Evolutionary conservation across 2,797 vertebrate species (phyloP).

Genomic region (Trachurus trachurus): DNA sequence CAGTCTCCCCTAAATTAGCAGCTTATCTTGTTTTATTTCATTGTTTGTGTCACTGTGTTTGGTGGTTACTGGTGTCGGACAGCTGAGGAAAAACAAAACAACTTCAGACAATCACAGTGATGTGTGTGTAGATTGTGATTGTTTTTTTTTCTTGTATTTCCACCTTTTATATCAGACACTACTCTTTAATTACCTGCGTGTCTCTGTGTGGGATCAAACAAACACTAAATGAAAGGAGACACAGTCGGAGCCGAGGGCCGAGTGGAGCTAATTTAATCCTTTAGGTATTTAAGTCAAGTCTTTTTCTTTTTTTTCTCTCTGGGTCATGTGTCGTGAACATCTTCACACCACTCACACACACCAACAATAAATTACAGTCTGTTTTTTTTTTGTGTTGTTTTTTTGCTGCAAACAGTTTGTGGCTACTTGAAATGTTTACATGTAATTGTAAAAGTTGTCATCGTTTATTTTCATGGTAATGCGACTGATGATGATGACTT

Average conservation of each 20-base stretch:
- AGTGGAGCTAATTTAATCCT: not conserved
- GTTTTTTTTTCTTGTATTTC: not conserved
- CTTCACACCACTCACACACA: not conserved
- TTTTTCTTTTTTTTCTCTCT: not conserved
- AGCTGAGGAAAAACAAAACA: not conserved
- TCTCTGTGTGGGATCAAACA: not conserved
- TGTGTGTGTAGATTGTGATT: not conserved
- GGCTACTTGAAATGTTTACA: slow-evolving; percentile 81
- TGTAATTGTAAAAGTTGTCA: slow-evolving; percentile 28
- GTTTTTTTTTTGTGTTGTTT: not conserved
- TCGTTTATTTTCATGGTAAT: slow-evolving; percentile 9
- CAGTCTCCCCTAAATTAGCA: not conserved
- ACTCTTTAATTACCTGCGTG: not conserved
- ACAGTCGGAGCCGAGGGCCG: not conserved
- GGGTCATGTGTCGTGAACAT: not conserved
- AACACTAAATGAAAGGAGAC: slow-evolving; percentile 24
- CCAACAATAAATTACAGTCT: slow-evolving; percentile 4
- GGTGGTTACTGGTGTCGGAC: not conserved
- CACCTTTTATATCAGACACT: not conserved
- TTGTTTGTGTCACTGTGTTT: not conserved
- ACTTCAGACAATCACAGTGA: slow-evolving; percentile 20
- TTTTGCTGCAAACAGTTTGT: slow-evolving; percentile 18
- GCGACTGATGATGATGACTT: not conserved
- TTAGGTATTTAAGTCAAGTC: slow-evolving; percentile 7
- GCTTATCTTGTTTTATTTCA: not conserved